Conservation (phyloP, 2,113 vertebrate genomes). For the Bufo gargarizans region DNA sequence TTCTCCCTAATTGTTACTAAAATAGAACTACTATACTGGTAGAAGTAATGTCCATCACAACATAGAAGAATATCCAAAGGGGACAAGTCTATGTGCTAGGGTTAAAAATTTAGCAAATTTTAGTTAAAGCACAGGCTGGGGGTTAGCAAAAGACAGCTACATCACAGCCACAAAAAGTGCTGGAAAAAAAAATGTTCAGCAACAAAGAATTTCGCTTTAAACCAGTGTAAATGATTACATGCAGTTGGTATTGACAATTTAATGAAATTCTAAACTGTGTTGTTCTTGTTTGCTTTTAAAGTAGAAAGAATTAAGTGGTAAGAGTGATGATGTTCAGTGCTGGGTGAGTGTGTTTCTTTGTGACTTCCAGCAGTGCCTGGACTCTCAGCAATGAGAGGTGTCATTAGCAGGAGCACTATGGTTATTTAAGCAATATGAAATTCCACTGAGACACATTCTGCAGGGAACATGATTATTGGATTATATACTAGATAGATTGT, state of each 20-base stretch:
- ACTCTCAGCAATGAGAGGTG: neutral
- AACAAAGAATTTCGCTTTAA: neutral
- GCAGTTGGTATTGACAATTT: conserved; percentile 15
- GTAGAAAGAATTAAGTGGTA: conserved; percentile 1
- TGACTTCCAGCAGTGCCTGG: neutral
- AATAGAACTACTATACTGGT: too few species aligned
- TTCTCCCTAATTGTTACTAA: too few species aligned
- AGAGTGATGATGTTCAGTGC: neutral
- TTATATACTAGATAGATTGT: neutral
- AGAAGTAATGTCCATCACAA: neutral
- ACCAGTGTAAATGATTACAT: neutral
- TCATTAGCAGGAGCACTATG: neutral
- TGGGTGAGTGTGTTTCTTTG: neutral
- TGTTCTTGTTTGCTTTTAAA: conserved; percentile 35
- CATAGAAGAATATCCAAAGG: neutral
- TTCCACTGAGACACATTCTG: neutral
- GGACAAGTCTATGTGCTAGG: neutral
- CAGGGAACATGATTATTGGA: neutral
- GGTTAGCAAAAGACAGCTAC: neutral
- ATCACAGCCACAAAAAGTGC: too few species aligned
- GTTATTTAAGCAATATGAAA: accelerated
- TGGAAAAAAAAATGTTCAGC: neutral
- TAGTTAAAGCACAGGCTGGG: neutral
- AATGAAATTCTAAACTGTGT: conserved; percentile 23
- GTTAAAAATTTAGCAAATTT: neutral